Evolutionary conservation across 2,888 invertebrate genomes (phyloP).

Genomic region (Unio delphinus): DNA sequence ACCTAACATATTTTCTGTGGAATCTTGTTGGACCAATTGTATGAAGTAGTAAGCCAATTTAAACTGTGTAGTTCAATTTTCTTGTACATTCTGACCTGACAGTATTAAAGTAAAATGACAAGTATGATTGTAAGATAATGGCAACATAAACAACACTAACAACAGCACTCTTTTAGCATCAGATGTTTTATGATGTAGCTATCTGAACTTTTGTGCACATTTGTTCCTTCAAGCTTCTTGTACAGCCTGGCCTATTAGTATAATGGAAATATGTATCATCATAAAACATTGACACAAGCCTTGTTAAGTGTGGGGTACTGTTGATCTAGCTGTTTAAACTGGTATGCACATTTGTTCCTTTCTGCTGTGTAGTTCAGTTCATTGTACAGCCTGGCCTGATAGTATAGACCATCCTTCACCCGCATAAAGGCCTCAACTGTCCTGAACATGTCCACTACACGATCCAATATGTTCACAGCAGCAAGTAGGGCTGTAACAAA

Average conservation of each 20-base stretch:
- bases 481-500: constrained; percentile 69
- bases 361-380: constrained; percentile 81
- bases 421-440: constrained; percentile 84
- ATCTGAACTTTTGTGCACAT: too few relatives aligned
- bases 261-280: constrained; percentile 5
- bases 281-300: constrained; percentile 42
- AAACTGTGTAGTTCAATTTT: too few relatives aligned
- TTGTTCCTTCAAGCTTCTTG: neutral
- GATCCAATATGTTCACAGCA: constrained; percentile 70
- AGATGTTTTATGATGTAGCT: too few relatives aligned
- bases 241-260: neutral
- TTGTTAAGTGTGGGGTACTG: constrained; percentile 82
- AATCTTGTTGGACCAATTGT: too few relatives aligned
- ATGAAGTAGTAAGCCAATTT: too few relatives aligned
- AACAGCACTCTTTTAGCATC: too few relatives aligned
- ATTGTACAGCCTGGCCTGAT: constrained; percentile 82
- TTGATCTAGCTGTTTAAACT: constrained; percentile 84
- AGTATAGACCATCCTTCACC: constrained; percentile 81
- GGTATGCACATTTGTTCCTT: constrained; percentile 86
- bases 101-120: too few relatives aligned
- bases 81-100: too few relatives aligned
- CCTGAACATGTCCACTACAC: constrained; percentile 80
- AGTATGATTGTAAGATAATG: too few relatives aligned
- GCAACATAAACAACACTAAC: too few relatives aligned
- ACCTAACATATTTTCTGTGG: too few relatives aligned